Percentiles rank a stretch among this genome's conserved stretches.
phyloP scores from a whole-genome alignment of 2,113 vertebrate genomes.

The Brachyhypopomus gauderio region DNA sequence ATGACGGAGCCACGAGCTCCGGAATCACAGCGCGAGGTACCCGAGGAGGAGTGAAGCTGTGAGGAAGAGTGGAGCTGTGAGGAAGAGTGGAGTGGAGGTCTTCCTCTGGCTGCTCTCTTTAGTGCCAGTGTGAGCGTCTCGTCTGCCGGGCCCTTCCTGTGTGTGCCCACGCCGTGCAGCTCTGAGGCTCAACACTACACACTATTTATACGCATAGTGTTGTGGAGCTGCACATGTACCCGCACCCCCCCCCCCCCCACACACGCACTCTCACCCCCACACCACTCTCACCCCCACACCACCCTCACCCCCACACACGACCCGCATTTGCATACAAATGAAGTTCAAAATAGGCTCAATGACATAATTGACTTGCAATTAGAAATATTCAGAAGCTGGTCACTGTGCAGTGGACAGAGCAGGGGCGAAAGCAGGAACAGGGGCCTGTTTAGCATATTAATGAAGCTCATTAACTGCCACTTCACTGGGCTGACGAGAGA shows the following conservation, averaged over 20 bases:
- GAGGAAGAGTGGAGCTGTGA: no score
- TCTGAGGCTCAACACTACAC: slow-evolving; percentile 45
- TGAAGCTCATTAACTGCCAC: slow-evolving; percentile 82
- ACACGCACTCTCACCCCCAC: slow-evolving; percentile 39
- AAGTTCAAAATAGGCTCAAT: slow-evolving; percentile 83
- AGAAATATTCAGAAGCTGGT: slow-evolving; percentile 80
- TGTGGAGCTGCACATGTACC: slow-evolving; percentile 63
- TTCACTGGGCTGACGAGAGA: slow-evolving; percentile 77
- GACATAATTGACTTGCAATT: slow-evolving; percentile 86
- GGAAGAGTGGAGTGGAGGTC: background rate
- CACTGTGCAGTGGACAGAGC: slow-evolving; percentile 76
- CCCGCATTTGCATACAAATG: slow-evolving; percentile 84
- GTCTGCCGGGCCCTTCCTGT: background rate
- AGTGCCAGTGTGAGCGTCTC: background rate
- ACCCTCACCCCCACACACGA: slow-evolving; percentile 55
- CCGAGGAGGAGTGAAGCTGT: no score
- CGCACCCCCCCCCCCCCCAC: slow-evolving; percentile 52
- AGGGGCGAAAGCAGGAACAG: slow-evolving; percentile 70
- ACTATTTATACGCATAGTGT: slow-evolving; percentile 70
- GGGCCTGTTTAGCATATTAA: slow-evolving; percentile 84
- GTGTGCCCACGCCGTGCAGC: slow-evolving; percentile 16
- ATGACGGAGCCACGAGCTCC: slow-evolving; percentile 68
- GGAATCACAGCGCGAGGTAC: slow-evolving; percentile 1
- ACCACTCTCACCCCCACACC: slow-evolving; percentile 53
- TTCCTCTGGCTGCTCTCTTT: background rate